Evolutionary conservation across 2,113 vertebrate genomes (phyloP).

Genomic region (Lichenostomus cassidix): DNA sequence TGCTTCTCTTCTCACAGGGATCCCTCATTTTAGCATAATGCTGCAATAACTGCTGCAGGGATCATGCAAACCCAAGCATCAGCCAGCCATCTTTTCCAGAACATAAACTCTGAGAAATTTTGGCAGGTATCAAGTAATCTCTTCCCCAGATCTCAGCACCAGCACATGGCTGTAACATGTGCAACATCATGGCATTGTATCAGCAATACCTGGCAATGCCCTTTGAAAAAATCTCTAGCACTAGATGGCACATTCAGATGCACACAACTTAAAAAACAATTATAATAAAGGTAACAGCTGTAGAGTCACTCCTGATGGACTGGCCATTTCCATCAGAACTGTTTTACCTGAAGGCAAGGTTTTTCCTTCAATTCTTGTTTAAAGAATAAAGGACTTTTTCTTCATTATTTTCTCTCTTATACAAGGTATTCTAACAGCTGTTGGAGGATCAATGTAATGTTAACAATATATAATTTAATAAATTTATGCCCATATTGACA

Average conservation of each 20-base stretch:
- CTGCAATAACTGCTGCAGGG: not conserved
- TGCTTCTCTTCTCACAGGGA: not conserved
- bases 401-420: not conserved
- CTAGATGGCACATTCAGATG: not conserved
- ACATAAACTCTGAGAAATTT: not conserved
- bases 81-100: not conserved
- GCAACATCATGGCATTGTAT: not conserved
- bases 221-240: not conserved
- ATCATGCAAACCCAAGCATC: not conserved
- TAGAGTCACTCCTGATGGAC: not conserved
- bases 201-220: not conserved
- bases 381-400: not conserved
- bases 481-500: not conserved
- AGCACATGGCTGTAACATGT: not conserved
- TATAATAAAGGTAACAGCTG: not conserved
- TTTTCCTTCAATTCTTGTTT: not conserved
- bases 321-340: not conserved
- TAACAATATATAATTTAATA: constrained; percentile 12
- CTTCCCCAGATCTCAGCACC: not conserved
- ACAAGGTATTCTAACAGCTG: not conserved
- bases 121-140: not conserved
- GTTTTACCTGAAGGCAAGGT: not conserved
- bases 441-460: not conserved
- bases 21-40: not conserved
- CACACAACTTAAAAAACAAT: not conserved